Conservation (phyloP, 2,797 vertebrate genomes). For the Trematomus bernacchii region DNA sequence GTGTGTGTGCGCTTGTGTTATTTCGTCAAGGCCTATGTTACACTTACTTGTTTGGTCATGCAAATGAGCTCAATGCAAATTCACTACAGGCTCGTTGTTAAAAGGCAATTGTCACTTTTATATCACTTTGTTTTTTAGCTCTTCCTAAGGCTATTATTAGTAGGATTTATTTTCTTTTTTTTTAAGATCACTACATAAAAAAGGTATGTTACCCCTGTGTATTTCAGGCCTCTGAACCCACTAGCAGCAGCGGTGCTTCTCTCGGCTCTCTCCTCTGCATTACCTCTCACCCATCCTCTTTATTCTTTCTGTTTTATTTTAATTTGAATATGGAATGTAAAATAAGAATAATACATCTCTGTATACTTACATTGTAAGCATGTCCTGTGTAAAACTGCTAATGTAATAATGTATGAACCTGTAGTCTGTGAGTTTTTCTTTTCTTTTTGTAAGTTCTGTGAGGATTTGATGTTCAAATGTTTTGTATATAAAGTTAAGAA, state of each 20-base stretch:
- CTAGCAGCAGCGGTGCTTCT: slow-evolving; percentile 90
- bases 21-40: slow-evolving; percentile 71
- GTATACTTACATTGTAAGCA: slow-evolving; percentile 98
- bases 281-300: slow-evolving; percentile 67
- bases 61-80: slow-evolving; percentile 79
- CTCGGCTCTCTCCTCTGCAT: slow-evolving; percentile 86
- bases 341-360: slow-evolving; percentile 89
- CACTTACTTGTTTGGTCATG: slow-evolving; percentile 77
- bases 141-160: slow-evolving; percentile 66
- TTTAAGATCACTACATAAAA: slow-evolving; percentile 33
- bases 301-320: slow-evolving; percentile 58
- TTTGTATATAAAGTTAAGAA: slow-evolving; percentile 98
- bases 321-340: slow-evolving; percentile 94
- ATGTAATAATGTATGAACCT: slow-evolving; percentile 93
- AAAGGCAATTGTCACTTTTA: slow-evolving; percentile 80
- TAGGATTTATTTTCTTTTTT: slow-evolving; percentile 31
- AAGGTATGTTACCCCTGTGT: slow-evolving; percentile 72
- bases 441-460: slow-evolving; percentile 89
- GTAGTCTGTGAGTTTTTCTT: slow-evolving; percentile 88
- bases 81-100: slow-evolving; percentile 64
- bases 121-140: slow-evolving; percentile 73
- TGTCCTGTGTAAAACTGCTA: slow-evolving; percentile 96
- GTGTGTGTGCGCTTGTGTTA: slow-evolving; percentile 57
- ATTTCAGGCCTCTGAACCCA: slow-evolving; percentile 92
- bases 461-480: slow-evolving; percentile 91